Conservation (phyloP, 2,113 vertebrate species). For the Heptranchias perlo region DNA sequence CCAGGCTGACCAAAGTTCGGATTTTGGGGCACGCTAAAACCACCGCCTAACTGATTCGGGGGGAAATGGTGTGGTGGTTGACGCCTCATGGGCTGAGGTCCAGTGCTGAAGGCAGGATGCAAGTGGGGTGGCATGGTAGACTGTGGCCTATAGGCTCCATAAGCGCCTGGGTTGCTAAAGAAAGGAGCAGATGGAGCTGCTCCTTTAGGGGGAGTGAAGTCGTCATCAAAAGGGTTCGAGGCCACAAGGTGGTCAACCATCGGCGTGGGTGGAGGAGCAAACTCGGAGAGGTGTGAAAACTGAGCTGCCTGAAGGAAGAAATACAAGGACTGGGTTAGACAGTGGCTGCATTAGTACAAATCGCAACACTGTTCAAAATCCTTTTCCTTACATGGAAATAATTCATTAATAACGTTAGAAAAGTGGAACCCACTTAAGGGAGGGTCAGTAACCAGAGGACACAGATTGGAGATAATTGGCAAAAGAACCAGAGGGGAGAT, state of each 20-base stretch:
- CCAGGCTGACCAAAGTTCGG: constrained; percentile 59
- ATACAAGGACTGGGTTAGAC: background rate
- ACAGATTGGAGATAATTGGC: too few relatives aligned
- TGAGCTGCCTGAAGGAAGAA: constrained; percentile 67
- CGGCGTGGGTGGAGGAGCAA: constrained; percentile 89
- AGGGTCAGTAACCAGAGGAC: too few relatives aligned
- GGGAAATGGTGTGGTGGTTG: constrained; percentile 60
- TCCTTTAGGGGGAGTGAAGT: constrained; percentile 80
- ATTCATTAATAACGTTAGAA: too few relatives aligned
- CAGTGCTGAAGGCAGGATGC: constrained; percentile 57
- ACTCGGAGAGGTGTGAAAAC: constrained; percentile 94
- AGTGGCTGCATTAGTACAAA: too few relatives aligned
- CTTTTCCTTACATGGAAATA: too few relatives aligned
- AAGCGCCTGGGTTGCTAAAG: constrained; percentile 70
- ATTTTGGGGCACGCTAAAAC: constrained; percentile 50
- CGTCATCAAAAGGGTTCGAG: constrained; percentile 95
- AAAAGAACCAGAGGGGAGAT: too few relatives aligned
- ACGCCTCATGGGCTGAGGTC: constrained; percentile 58
- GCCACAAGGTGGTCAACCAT: constrained; percentile 97
- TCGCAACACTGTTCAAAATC: too few relatives aligned
- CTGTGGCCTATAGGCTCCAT: constrained; percentile 64
- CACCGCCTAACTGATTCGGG: constrained; percentile 74
- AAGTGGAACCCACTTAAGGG: too few relatives aligned
- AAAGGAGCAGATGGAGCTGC: constrained; percentile 61
- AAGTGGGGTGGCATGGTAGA: constrained; percentile 69